These are phyloP conservation scores for Synanthedon formicaeformis DNA, from an alignment of 2,888 invertebrate species.

Conservation along the genomic window DNA sequence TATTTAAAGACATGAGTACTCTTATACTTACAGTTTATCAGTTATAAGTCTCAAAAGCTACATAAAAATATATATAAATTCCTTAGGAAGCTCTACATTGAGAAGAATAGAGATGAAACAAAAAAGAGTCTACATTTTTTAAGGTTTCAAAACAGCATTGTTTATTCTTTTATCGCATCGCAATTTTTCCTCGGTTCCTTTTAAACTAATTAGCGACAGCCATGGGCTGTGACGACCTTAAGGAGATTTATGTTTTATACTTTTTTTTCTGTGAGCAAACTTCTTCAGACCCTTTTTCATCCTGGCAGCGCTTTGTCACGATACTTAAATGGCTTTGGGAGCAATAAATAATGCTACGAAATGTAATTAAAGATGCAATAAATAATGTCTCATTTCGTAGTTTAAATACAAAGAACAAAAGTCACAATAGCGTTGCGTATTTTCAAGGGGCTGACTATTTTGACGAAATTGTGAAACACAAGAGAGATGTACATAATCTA, in stretches of 20 bases:
- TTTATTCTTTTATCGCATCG: background rate
- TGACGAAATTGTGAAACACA: too few species aligned
- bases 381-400: background rate
- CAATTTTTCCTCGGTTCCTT: background rate
- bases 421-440: too few species aligned
- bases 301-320: background rate
- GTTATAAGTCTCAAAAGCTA: too few species aligned
- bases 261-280: background rate
- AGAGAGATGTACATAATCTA: too few species aligned
- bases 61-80: too few species aligned
- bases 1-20: too few species aligned
- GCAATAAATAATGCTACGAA: background rate
- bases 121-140: too few species aligned
- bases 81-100: too few species aligned
- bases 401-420: background rate
- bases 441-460: too few species aligned
- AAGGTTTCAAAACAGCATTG: background rate
- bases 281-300: background rate
- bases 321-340: background rate
- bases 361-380: background rate
- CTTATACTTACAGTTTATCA: too few species aligned
- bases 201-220: constrained; percentile 1
- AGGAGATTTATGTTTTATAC: constrained; percentile 2
- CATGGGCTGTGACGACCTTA: constrained; percentile 1
- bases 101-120: too few species aligned